A percentile compares a stretch with the other conserved stretches of the same genome.
These are phyloP conservation scores for Pagetopsis macropterus DNA, from an alignment of 2,797 vertebrate species.

Conservation along the genomic window DNA sequence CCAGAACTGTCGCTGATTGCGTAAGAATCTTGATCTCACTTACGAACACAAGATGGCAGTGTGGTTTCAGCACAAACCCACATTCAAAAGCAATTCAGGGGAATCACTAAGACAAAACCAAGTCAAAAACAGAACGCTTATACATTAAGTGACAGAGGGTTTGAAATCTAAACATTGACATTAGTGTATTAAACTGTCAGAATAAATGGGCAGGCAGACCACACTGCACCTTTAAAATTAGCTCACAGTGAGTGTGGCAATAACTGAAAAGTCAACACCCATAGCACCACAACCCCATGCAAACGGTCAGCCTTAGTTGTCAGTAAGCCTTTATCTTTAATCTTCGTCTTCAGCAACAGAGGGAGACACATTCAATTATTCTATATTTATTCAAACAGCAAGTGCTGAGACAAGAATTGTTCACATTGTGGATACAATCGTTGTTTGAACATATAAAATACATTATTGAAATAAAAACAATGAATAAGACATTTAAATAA, in stretches of 20 bases:
- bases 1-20: constrained; percentile 13
- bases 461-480: background rate
- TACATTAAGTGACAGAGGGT: background rate
- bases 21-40: constrained; percentile 10
- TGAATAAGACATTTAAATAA: background rate
- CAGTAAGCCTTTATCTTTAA: background rate
- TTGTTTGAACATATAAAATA: background rate
- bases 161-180: background rate
- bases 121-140: background rate
- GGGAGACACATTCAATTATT: background rate
- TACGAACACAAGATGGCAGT: constrained; percentile 46
- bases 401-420: background rate
- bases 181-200: background rate
- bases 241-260: too few species aligned
- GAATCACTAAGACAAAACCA: background rate
- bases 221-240: too few species aligned
- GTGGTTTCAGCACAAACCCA: constrained; percentile 1
- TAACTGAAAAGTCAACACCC: too few species aligned
- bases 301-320: background rate
- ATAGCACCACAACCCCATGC: too few species aligned
- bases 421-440: background rate
- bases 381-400: background rate
- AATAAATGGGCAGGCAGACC: background rate
- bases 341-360: background rate
- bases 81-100: background rate